phyloP scores from a whole-genome alignment of 2,113 vertebrate species.

The Tamias sibiricus region DNA sequence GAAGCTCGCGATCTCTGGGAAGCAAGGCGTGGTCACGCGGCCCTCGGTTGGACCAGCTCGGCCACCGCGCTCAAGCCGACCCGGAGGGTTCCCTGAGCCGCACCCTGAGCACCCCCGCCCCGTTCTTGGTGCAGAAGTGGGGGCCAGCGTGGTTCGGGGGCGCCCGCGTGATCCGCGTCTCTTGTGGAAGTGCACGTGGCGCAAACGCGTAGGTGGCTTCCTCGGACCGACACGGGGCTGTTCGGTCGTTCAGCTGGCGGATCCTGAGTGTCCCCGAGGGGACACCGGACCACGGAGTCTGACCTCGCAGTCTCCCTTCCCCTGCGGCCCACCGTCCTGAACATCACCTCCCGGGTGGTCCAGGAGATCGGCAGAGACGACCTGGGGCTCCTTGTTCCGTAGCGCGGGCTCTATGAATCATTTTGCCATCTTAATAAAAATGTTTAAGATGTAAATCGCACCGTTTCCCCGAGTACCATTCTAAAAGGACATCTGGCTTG shows the following conservation, averaged over 20 bases:
- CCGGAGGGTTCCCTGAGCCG: background rate
- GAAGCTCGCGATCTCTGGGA: background rate
- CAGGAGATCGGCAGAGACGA: background rate
- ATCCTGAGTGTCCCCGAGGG: background rate
- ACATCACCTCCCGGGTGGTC: background rate
- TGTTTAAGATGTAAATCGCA: background rate
- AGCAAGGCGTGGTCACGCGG: background rate
- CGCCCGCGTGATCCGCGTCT: background rate
- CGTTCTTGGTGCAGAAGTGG: background rate
- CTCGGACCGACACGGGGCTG: background rate
- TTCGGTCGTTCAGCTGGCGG: background rate
- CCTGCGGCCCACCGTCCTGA: background rate
- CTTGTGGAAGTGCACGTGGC: background rate
- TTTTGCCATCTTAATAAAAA: conserved; percentile 4
- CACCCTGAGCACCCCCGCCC: background rate
- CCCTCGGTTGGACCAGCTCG: background rate
- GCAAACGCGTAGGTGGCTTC: background rate
- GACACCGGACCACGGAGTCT: background rate
- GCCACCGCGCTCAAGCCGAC: too few species aligned
- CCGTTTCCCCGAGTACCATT: background rate
- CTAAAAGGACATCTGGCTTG: background rate
- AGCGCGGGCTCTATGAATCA: background rate
- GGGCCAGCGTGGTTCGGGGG: background rate
- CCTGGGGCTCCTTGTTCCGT: background rate
- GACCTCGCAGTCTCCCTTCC: background rate